Base-by-base conservation (phyloP, 2,797 vertebrate genomes). In the Trematomus bernacchii region DNA sequence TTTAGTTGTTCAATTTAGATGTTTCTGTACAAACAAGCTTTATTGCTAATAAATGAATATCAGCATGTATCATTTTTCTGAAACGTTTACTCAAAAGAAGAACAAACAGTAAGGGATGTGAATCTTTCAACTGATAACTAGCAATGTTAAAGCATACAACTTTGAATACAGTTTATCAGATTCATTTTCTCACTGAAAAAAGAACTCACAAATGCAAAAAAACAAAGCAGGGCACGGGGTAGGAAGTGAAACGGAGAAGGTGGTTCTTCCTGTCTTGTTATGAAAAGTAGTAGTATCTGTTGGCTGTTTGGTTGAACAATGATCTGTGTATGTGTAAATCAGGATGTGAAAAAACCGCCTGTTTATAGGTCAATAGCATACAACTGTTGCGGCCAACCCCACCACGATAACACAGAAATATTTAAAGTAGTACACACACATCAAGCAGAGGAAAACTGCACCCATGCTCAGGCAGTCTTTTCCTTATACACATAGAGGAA, bases 311-410 rank as follows among this genome's bases (percentile, higher is more conserved):
- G 21, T 60, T 76, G 71, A 65, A 80, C 66, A 27, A 30, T 40
- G 51, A 47, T 52, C 44, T 65, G 65, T 66, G 57, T 43, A 4
- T 67, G 42, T 52, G 51, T 42, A n/a, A 76, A 82, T 57, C 27
- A 66, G 57, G 59, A 65, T 48, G 67, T 60, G 23, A 47, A 27
- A 19, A 66, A 79, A 54, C 19, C 12, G 57, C 8, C 40, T 47
- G 37, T 78, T 53, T 52, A 21, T 48, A 68, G 54, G 68, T 83
- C 71, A 55, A 57, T 10, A 58, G 16, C 23, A 63, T 77, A 90
- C 81, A 88, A 78, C 89, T 89, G 82, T 87, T 81, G 71, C 18
- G 1, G 57, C 4, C 33, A 55, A 76, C 62, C 47, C 50, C 33
- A 61, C n/a, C 42, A 43, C 4, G 10, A 71, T 71, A 83, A 71